Conservation (phyloP, 2,888 invertebrate genomes). For the Holacanthella duospinosa region DNA sequence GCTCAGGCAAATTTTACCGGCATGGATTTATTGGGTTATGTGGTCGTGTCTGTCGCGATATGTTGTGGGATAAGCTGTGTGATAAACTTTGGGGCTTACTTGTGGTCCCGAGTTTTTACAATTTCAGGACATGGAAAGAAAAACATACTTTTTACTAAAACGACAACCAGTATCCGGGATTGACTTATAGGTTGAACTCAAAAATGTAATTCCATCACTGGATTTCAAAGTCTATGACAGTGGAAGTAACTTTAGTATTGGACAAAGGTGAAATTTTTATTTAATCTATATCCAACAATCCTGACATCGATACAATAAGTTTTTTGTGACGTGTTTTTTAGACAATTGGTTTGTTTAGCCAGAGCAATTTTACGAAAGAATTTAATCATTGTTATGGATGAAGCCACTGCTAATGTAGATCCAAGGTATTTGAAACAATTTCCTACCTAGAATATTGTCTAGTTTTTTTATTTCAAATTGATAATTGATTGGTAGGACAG, state of each 20-base stretch:
- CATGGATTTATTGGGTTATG: no score
- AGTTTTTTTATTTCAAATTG: slow-evolving; percentile 38
- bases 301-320: background rate
- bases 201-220: slow-evolving; percentile 56
- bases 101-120: no score
- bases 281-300: background rate
- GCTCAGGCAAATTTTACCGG: no score
- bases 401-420: slow-evolving; percentile 92
- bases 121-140: no score
- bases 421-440: slow-evolving; percentile 47
- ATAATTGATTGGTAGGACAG: slow-evolving; percentile 39
- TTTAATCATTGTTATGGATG: slow-evolving; percentile 75
- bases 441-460: no score
- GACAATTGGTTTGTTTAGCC: slow-evolving; percentile 74
- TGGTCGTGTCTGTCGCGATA: no score
- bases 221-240: slow-evolving; percentile 63
- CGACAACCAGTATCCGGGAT: no score
- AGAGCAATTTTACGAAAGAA: slow-evolving; percentile 76
- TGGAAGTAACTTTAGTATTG: slow-evolving; percentile 74
- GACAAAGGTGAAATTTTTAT: slow-evolving; percentile 52
- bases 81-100: no score
- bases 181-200: slow-evolving; percentile 70
- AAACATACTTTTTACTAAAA: no score
- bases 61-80: no score
- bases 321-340: background rate